A percentile compares a stretch with the other conserved stretches of the same genome.
phyloP scores from a whole-genome alignment of 2,888 invertebrate species.

The Epiblema foenella region DNA sequence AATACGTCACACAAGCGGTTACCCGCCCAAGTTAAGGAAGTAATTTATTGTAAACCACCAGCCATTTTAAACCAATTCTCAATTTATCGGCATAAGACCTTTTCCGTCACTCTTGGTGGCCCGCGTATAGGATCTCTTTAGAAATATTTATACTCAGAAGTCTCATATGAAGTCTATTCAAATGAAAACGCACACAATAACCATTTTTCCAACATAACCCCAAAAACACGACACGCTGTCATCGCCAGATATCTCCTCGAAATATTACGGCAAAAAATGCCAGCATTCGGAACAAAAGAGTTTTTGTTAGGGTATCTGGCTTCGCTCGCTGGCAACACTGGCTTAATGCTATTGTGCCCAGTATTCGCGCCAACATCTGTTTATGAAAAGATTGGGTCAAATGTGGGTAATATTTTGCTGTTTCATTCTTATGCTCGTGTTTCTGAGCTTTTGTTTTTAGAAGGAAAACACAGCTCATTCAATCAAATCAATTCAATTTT shows the following conservation, averaged over 20 bases:
- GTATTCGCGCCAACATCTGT: slow-evolving; percentile 11
- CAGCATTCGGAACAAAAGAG: slow-evolving; percentile 25
- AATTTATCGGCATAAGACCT: too few relatives aligned
- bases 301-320: slow-evolving; percentile 22
- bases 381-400: slow-evolving; percentile 1
- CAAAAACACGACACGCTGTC: slow-evolving; percentile 27
- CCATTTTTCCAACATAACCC: slow-evolving; percentile 22
- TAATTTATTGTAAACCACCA: too few relatives aligned
- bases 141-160: too few relatives aligned
- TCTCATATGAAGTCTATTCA: neutral
- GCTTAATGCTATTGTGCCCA: slow-evolving; percentile 14
- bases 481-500: too few relatives aligned
- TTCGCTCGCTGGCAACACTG: slow-evolving; percentile 18
- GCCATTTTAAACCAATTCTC: too few relatives aligned
- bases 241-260: slow-evolving; percentile 27
- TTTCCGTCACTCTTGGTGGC: too few relatives aligned
- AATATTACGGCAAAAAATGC: slow-evolving; percentile 30
- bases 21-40: too few relatives aligned
- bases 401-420: neutral
- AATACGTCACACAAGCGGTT: too few relatives aligned
- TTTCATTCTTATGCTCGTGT: neutral
- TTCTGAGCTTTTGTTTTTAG: neutral
- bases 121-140: too few relatives aligned
- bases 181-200: slow-evolving; percentile 11
- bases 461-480: neutral